Conservation (phyloP, 2,888 invertebrate species). For the Hyposoter didymator region DNA sequence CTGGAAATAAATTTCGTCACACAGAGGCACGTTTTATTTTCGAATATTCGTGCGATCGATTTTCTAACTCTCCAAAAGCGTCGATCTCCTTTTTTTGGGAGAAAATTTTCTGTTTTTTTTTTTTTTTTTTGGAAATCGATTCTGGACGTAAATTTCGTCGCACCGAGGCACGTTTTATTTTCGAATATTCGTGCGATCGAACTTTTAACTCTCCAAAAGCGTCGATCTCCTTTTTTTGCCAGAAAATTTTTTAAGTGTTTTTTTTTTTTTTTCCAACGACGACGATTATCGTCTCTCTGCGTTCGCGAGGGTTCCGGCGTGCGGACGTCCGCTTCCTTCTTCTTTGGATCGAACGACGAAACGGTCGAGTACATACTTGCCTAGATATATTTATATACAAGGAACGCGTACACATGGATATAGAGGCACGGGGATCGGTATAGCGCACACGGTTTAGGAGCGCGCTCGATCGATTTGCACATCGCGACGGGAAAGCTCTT, state of each 20-base stretch:
- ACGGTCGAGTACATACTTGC: slow-evolving; percentile 49
- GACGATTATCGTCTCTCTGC: slow-evolving; percentile 67
- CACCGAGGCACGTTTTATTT: too few species aligned
- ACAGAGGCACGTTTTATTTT: too few species aligned
- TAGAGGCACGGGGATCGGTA: not conserved
- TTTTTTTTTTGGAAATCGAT: too few species aligned
- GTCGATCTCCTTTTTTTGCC: slow-evolving; percentile 39
- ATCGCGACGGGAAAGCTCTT: slow-evolving; percentile 72
- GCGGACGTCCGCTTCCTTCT: slow-evolving; percentile 59
- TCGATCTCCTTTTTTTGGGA: too few species aligned
- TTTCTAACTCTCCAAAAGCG: too few species aligned
- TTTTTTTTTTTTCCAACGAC: slow-evolving; percentile 22
- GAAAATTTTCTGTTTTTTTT: too few species aligned
- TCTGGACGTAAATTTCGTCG: too few species aligned
- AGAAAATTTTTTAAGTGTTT: slow-evolving; percentile 37
- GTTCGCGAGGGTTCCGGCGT: slow-evolving; percentile 54
- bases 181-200: too few species aligned
- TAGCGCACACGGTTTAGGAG: slow-evolving; percentile 33
- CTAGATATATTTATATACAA: not conserved
- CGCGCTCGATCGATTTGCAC: slow-evolving; percentile 63
- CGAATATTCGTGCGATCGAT: too few species aligned
- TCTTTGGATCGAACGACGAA: slow-evolving; percentile 69
- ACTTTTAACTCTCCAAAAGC: too few species aligned
- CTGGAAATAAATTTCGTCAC: too few species aligned
- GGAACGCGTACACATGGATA: not conserved